A percentile compares a stretch with the other conserved stretches of the same genome.
Evolutionary conservation across 2,113 vertebrate genomes (phyloP).

Genomic region (Campylorhamphus procurvoides): DNA sequence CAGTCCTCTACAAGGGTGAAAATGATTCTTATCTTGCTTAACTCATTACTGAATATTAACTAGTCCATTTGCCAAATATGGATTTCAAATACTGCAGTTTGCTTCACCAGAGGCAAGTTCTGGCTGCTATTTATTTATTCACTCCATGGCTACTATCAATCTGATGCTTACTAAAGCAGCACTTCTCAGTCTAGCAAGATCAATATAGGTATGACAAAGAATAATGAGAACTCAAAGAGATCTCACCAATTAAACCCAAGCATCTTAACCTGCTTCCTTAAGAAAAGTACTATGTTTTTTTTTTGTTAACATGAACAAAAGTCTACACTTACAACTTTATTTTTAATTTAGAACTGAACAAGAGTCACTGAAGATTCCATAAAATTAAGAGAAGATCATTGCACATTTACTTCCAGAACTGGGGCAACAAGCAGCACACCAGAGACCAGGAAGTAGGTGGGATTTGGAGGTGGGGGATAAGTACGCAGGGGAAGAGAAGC

Average conservation of each 20-base stretch:
- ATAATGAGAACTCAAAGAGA: background rate
- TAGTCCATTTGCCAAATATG: background rate
- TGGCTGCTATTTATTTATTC: background rate
- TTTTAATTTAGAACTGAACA: background rate
- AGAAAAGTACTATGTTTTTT: background rate
- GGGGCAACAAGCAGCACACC: background rate
- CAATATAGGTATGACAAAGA: background rate
- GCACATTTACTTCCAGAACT: background rate
- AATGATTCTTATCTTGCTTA: background rate
- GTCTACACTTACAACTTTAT: background rate
- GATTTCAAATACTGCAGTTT: background rate
- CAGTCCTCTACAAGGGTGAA: background rate
- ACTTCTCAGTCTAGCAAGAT: background rate
- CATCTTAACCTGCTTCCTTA: background rate
- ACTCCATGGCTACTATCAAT: background rate
- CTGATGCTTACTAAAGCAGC: background rate
- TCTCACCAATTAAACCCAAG: background rate
- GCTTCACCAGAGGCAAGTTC: background rate
- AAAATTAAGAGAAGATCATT: background rate
- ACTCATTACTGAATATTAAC: background rate
- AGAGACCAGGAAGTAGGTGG: background rate
- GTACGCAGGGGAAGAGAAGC: background rate
- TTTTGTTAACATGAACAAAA: background rate
- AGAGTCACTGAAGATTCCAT: background rate
- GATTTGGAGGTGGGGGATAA: background rate